Evolutionary conservation across 2,113 vertebrate genomes (phyloP).

Genomic region (Herpetotheres cachinnans): DNA sequence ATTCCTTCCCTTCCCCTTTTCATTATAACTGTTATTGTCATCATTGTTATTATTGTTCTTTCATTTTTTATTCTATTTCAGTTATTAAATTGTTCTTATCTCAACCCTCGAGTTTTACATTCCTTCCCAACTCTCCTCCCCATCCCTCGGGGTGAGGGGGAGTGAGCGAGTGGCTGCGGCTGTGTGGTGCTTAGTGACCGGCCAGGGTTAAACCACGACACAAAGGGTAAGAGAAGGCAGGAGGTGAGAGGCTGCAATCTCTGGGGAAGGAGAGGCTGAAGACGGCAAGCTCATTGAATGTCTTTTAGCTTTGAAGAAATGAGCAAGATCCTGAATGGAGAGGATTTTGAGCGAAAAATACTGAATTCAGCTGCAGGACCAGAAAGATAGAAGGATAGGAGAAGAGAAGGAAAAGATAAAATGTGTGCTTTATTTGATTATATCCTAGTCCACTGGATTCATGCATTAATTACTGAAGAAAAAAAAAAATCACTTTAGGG

Average conservation of each 20-base stretch:
- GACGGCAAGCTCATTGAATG: background rate
- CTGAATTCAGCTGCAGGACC: background rate
- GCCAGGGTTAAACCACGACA: too few species aligned
- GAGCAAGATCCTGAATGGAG: background rate
- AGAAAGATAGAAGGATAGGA: background rate
- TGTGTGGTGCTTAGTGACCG: too few species aligned
- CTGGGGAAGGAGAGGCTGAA: background rate
- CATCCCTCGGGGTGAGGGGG: too few species aligned
- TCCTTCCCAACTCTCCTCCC: too few species aligned
- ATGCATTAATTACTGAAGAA: background rate
- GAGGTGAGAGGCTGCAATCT: background rate
- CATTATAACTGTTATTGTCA: too few species aligned
- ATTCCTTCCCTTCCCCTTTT: too few species aligned
- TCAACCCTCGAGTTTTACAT: too few species aligned
- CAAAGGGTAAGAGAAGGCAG: background rate
- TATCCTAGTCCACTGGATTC: background rate
- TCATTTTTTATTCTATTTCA: too few species aligned
- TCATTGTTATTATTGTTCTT: too few species aligned
- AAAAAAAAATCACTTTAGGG: background rate
- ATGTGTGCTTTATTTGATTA: background rate
- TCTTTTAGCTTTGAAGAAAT: background rate
- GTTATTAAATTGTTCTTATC: too few species aligned
- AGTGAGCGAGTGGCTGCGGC: too few species aligned
- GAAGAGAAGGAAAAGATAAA: background rate
- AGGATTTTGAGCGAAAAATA: background rate